Conservation (phyloP, 2,888 invertebrate species). For the Mactromeris polynyma region DNA sequence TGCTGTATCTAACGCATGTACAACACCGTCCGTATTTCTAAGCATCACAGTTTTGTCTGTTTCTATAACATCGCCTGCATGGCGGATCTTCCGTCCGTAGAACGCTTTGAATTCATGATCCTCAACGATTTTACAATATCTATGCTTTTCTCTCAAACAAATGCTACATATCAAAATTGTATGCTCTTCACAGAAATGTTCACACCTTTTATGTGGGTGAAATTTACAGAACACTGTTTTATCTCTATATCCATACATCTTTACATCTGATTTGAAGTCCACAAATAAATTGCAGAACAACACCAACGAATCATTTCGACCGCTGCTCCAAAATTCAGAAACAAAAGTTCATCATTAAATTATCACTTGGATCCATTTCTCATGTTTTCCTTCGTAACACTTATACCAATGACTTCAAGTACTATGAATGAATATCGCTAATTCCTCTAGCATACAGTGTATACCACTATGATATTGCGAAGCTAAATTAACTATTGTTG, state of each 20-base stretch:
- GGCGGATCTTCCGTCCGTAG: constrained; percentile 33
- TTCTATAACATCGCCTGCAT: constrained; percentile 38
- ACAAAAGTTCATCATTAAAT: background rate
- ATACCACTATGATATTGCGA: background rate
- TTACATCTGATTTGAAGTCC: background rate
- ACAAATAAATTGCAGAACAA: background rate
- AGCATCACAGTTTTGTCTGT: constrained; percentile 24
- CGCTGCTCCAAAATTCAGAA: background rate
- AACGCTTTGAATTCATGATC: constrained; percentile 37
- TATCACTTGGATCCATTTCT: too few species aligned
- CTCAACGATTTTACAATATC: constrained; percentile 39
- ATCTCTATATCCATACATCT: constrained; percentile 42
- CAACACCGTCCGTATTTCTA: constrained; percentile 39
- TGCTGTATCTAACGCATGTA: constrained; percentile 45
- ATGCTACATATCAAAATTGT: constrained; percentile 36
- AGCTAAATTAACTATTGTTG: background rate
- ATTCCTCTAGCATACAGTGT: too few species aligned
- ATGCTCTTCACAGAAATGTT: constrained; percentile 50
- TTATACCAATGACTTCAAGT: background rate
- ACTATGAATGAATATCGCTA: background rate
- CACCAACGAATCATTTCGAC: background rate
- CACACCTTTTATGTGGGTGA: constrained; percentile 49
- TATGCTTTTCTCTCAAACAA: constrained; percentile 48
- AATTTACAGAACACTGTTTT: constrained; percentile 40
- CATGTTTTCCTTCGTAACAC: background rate